Conservation (phyloP, 2,797 vertebrate species). For the Sarcophilus harrisii region DNA sequence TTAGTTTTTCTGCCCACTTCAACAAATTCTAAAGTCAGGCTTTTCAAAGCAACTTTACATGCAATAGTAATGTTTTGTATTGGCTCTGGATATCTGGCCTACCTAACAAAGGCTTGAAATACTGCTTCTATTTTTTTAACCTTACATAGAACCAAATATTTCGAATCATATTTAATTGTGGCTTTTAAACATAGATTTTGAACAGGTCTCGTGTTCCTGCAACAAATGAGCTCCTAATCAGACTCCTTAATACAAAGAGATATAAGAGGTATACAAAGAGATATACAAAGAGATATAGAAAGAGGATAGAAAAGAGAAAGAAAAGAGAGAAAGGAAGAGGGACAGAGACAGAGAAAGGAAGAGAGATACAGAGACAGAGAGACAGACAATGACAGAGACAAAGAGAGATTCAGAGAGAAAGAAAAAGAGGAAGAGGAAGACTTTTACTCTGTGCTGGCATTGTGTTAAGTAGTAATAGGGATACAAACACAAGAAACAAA, state of each 20-base stretch:
- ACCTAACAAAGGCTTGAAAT: conserved; percentile 53
- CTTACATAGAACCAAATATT: conserved; percentile 45
- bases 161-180: conserved; percentile 53
- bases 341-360: no score
- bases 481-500: not conserved
- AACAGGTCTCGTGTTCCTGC: not conserved
- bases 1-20: not conserved
- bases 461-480: not conserved
- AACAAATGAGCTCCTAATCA: not conserved
- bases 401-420: no score
- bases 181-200: conserved; percentile 28
- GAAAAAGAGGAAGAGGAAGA: no score
- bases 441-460: not conserved
- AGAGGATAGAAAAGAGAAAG: not conserved
- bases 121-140: conserved; percentile 38
- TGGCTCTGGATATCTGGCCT: not conserved
- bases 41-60: conserved; percentile 15
- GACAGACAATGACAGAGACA: no score
- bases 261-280: not conserved
- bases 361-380: not conserved
- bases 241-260: not conserved
- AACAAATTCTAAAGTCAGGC: not conserved
- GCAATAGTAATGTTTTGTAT: not conserved
- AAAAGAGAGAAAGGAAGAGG: not conserved
- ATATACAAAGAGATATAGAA: not conserved